Evolutionary conservation across 1,140 invertebrate species (phyloP), one percentile per base, ranked within the genome.

Genomic region (Drosophila lacertosa): DNA sequence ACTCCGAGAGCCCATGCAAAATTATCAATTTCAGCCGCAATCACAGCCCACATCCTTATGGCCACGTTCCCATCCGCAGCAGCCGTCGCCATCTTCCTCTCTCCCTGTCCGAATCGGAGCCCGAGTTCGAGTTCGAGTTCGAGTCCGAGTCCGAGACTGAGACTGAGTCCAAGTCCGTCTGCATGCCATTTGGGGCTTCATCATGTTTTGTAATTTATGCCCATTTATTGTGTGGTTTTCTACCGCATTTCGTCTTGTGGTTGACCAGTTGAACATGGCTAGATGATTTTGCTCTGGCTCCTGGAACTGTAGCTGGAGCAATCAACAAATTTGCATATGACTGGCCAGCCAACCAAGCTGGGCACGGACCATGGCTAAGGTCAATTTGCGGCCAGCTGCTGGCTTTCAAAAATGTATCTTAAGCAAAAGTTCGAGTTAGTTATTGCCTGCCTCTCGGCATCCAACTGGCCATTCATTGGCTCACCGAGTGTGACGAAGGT

Each of bases 171-270:
- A 15, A 32, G n/a, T 10, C 4, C 45, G 5, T 3, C 32, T 24
- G 24, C 53, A 22, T 24, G 35, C 48, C 44, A 26, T 33, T 74
- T 39, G 54, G 47, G 51, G 54, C 74, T 88, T 68, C 77, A 69
- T 81, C 82, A 73, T 84, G 77, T 86, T 84, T 73, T 74, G 81
- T 86, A 86, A 86, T 86, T 86, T 86, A 86, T 86, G 81, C 82
- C 82, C 81, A 86, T 86, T 84, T 84, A 84, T 84, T 84, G 81
- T 86, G 81, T 74, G 81, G 81, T 86, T 82, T 79, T 65, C 79
- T 83, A 83, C 79, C 75, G 79, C 74, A 74, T 81, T 81, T 70
- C 69, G 50, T 60, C 71, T 74, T 80, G 77, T 76, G 77, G 77
- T 80, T 80, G 54, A 60, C 67, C 58, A 42, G 53, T 55, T 54